phyloP scores from a whole-genome alignment of 2,797 vertebrate species.

The Halcyon leucocephala region DNA sequence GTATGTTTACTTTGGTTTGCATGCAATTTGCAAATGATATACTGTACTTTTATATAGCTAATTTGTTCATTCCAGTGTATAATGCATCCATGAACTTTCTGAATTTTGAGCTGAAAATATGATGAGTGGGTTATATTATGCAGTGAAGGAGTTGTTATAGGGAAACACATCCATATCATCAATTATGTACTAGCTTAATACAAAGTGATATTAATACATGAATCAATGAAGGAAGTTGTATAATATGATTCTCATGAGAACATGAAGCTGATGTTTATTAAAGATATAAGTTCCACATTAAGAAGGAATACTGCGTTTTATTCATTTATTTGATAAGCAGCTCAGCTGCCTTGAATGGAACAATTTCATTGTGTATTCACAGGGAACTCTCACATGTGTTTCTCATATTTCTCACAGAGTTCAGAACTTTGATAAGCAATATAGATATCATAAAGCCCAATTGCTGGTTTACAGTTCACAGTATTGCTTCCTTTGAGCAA shows the following conservation, averaged over 20 bases:
- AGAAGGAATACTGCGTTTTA: constrained; percentile 52
- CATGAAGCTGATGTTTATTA: constrained; percentile 59
- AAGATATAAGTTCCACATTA: constrained; percentile 33
- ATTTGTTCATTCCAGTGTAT: constrained; percentile 49
- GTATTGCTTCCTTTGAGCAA: background rate
- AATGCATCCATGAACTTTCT: constrained; percentile 47
- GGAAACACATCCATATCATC: constrained; percentile 55
- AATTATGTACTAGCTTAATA: constrained; percentile 62
- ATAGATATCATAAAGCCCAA: background rate
- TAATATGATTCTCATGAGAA: constrained; percentile 56
- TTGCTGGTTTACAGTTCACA: background rate
- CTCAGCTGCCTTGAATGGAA: constrained; percentile 14
- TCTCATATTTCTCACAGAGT: background rate
- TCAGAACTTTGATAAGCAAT: constrained; percentile 6
- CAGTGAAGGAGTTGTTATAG: constrained; percentile 42
- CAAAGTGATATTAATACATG: constrained; percentile 66
- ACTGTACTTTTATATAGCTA: constrained; percentile 47
- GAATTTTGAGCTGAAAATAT: constrained; percentile 60
- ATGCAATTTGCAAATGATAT: constrained; percentile 47
- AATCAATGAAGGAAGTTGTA: constrained; percentile 59
- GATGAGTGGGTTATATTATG: constrained; percentile 66
- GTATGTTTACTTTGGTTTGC: background rate
- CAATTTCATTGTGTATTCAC: background rate
- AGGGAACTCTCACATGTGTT: constrained; percentile 7
- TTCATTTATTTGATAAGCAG: constrained; percentile 50